Conservation (phyloP, 2,797 vertebrate genomes). For the Tympanoctomys barrerae region DNA sequence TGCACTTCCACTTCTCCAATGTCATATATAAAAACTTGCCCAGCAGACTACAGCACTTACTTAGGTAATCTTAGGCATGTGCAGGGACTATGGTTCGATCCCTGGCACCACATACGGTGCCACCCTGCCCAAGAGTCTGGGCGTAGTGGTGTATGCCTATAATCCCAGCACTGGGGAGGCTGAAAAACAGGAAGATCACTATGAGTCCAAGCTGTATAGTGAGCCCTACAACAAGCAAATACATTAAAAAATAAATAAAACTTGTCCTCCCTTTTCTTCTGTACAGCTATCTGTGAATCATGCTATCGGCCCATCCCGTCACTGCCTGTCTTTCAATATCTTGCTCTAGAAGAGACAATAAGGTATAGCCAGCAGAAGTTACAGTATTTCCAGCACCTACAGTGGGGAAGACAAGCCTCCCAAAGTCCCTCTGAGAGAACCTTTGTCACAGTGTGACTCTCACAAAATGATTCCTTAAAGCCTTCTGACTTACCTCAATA, state of each 20-base stretch:
- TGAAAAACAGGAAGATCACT: no score
- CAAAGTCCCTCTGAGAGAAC: neutral
- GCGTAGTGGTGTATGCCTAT: no score
- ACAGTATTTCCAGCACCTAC: neutral
- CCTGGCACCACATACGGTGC: no score
- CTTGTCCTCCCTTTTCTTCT: neutral
- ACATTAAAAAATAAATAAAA: neutral
- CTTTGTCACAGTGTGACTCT: neutral
- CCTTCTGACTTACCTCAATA: neutral
- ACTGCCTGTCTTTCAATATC: neutral
- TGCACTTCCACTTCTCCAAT: neutral
- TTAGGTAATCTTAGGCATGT: no score
- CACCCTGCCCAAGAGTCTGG: no score
- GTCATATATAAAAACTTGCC: neutral
- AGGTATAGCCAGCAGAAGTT: neutral
- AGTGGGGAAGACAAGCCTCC: neutral
- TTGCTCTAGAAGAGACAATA: neutral
- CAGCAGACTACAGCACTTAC: no score
- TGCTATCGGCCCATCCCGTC: neutral
- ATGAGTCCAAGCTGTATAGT: no score
- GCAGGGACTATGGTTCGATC: no score
- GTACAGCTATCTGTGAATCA: neutral
- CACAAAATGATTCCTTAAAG: neutral
- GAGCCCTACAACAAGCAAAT: no score
- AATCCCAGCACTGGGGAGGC: no score